Base-by-base conservation (phyloP, 2,888 invertebrate genomes). In the Sthenelais limicola region DNA sequence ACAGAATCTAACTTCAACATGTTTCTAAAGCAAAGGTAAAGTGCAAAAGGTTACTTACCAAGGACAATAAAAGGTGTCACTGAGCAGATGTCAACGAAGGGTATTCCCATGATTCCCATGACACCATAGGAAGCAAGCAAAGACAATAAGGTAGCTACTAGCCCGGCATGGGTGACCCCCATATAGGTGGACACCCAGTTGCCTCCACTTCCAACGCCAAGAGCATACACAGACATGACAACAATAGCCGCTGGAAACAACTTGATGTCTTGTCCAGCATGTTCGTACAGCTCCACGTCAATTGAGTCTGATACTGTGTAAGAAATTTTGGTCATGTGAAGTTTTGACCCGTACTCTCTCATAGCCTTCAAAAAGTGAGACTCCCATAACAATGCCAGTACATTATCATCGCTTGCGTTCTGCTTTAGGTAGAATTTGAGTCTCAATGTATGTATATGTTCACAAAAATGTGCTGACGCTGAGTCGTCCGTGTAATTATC, bases 61-160 rank as follows among this genome's bases (percentile, higher is more conserved):
- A 80, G 67, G 3, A 80, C 74, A 0, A 81, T 70, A 38, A 80
- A 81, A 5, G 81, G 81, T 52, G 78, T 75, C 3, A 78, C 76
- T 5, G 80, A 80, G 24, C 80, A 80, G 7, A 80, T 79, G 62
- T 78, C 76, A 35, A 80, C 81, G 47, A 79, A 76, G 3, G 74
- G 72, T 18, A 79, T 69, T 3, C 78, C 77, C 0, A 43, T 33
- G 3, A 71, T 32, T 7, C 58, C 43, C 24, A 71, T 28, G 2
- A 35, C 35, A 7, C 71, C 71, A 33, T 62, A 71, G 5, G 71
- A 33, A 15, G 71, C 71, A 2, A 33, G n/a, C 18, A 62, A 12
- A 21, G 71, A 24, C 4, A 71, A 26, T 4, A 71, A 49, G 4
- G 71, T 58, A 7, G 62, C 58, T 62, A 71, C 48, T 2, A 71